These are phyloP conservation scores for Apaloderma vittatum DNA, from an alignment of 2,113 vertebrate genomes.

Conservation along the genomic window DNA sequence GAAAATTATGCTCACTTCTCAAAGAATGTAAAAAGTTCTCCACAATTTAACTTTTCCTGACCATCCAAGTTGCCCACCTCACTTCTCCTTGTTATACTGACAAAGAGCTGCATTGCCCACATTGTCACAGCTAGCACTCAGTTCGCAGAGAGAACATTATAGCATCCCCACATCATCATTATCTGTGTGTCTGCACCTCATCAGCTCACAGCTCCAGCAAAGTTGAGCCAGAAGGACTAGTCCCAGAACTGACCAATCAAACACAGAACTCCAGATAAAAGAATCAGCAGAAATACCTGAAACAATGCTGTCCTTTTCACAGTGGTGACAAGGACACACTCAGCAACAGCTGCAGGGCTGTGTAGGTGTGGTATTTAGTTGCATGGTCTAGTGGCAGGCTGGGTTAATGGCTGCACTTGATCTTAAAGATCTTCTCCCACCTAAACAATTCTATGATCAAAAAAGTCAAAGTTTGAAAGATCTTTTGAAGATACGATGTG, in stretches of 20 bases:
- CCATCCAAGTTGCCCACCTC: not conserved
- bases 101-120: not conserved
- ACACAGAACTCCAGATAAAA: not conserved
- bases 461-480: not conserved
- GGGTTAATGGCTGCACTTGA: no score
- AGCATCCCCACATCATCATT: not conserved
- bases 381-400: no score
- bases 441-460: not conserved
- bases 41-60: not conserved
- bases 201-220: not conserved
- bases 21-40: not conserved
- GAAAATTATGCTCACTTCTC: not conserved
- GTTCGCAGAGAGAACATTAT: not conserved
- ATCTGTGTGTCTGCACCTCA: not conserved
- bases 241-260: not conserved
- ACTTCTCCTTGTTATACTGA: not conserved
- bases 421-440: no score
- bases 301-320: not conserved
- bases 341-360: not conserved
- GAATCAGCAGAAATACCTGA: not conserved
- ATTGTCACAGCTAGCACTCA: not conserved
- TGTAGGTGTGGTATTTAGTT: no score
- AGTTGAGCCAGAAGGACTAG: not conserved
- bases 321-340: not conserved
- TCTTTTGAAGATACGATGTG: not conserved